Base-by-base conservation (phyloP, 37 sponge, comb jelly and placozoan genomes). In the Diacarnus erythraeanus region DNA sequence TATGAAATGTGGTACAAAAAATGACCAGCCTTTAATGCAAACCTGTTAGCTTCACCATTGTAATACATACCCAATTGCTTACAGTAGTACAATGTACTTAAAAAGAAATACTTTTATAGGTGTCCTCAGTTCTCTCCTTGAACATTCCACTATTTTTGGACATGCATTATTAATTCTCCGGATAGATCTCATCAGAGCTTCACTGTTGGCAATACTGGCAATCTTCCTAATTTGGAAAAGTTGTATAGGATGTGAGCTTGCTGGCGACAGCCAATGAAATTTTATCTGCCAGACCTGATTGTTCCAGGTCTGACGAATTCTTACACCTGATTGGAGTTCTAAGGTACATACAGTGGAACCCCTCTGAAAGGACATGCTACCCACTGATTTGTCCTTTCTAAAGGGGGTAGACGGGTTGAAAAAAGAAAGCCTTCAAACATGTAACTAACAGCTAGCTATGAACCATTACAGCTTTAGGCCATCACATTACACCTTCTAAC, bases 171-270 rank as follows among this genome's bases (percentile, higher is more conserved):
- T n/a, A n/a, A n/a, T n/a, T n/a, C 12, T 12, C 64, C 87, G 92
- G 86, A 94, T 34, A 74, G 96, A 17, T 72, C 51, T 37, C 41
- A 88, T 51, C 82, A 80, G n/a, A 25, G 8, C 31, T 96, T 96
- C 59, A 44, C 25, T 39, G 72, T 70, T 33, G 96, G 88, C 26
- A 88, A 96, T 73, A 94, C 93, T 27, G 86, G 90, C 64, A 80
- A 83, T 38, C 80, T 96, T 17, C 87, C 78, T 0, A 61, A 83
- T 12, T 76, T 95, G 10, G 93, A 91, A 20, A 84, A 87, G 74
- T 96, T 96, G n/a, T n/a, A n/a, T n/a, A 84, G 94, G 88, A 21
- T 81, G 84, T 81, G 91, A 93, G 0, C 68, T 96, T 67, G 93
- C 88, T 22, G 91, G 80, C 35, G 89, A 96, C 57, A 87, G 0